Percentiles rank a stretch among this genome's conserved stretches.
These are phyloP conservation scores for Ceratina australensis DNA, from an alignment of 1,140 invertebrate genomes.

Conservation along the genomic window DNA sequence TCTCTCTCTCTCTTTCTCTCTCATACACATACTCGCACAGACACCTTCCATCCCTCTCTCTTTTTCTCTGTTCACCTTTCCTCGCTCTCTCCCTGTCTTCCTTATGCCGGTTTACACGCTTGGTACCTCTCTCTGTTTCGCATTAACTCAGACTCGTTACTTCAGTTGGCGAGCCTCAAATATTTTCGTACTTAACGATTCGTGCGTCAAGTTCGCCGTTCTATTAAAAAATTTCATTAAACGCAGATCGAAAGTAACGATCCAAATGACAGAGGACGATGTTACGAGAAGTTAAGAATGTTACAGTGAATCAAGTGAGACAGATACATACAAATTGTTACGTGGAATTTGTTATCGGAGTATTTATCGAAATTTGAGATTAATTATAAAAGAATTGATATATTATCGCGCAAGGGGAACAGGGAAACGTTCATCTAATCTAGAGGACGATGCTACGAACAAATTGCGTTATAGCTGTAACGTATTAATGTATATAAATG, in stretches of 20 bases:
- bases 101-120: not conserved
- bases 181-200: conserved; percentile 56
- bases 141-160: conserved; percentile 44
- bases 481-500: too few relatives aligned
- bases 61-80: not conserved
- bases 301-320: not conserved
- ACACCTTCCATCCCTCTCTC: conserved; percentile 14
- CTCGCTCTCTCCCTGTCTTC: conserved; percentile 8
- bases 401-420: too few relatives aligned
- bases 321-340: not conserved
- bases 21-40: too few relatives aligned
- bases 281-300: conserved; percentile 1
- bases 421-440: too few relatives aligned
- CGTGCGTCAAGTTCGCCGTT: conserved; percentile 19
- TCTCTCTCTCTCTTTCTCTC: conserved; percentile 29
- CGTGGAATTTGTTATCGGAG: not conserved
- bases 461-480: not conserved
- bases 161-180: conserved; percentile 35
- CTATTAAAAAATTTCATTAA: conserved; percentile 28
- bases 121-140: conserved; percentile 17
- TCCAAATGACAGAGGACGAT: not conserved
- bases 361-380: conserved; percentile 6
- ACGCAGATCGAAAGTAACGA: conserved; percentile 11
- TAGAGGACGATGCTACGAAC: not conserved
- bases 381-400: not conserved